These are phyloP conservation scores for Zophobas atratus DNA, from an alignment of 1,140 invertebrate species.

Conservation along the genomic window DNA sequence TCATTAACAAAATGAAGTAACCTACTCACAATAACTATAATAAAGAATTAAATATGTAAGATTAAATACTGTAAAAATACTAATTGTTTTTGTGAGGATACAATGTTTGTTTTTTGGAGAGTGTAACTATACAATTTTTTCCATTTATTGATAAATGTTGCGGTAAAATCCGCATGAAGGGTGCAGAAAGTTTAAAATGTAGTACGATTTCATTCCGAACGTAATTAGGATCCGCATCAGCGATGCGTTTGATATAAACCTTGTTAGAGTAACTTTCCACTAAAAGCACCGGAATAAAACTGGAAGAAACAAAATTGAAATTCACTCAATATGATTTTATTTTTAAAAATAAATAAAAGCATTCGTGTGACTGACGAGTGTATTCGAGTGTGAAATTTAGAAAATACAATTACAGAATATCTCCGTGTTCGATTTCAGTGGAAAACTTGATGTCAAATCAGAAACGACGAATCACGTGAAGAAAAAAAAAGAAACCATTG, in stretches of 20 bases:
- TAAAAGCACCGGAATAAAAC: conserved; percentile 23
- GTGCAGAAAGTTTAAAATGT: background rate
- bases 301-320: conserved; percentile 24
- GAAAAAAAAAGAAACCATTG: conserved; percentile 16
- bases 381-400: conserved; percentile 37
- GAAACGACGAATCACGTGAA: conserved; percentile 26
- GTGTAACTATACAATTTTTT: no score
- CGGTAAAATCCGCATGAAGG: background rate
- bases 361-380: conserved; percentile 38
- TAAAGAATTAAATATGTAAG: no score
- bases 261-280: conserved; percentile 5
- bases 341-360: conserved; percentile 40
- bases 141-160: background rate
- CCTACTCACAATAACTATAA: no score
- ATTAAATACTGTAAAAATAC: no score
- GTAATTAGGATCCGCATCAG: conserved; percentile 22
- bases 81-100: no score
- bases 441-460: conserved; percentile 15
- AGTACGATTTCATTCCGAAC: conserved; percentile 4
- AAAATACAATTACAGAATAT: conserved; percentile 38
- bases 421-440: conserved; percentile 24
- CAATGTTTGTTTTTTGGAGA: no score
- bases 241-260: conserved; percentile 18
- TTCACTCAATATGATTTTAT: conserved; percentile 38
- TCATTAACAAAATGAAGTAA: no score